phyloP scores from a whole-genome alignment of 2,113 vertebrate species.

The Silurus asotus region DNA sequence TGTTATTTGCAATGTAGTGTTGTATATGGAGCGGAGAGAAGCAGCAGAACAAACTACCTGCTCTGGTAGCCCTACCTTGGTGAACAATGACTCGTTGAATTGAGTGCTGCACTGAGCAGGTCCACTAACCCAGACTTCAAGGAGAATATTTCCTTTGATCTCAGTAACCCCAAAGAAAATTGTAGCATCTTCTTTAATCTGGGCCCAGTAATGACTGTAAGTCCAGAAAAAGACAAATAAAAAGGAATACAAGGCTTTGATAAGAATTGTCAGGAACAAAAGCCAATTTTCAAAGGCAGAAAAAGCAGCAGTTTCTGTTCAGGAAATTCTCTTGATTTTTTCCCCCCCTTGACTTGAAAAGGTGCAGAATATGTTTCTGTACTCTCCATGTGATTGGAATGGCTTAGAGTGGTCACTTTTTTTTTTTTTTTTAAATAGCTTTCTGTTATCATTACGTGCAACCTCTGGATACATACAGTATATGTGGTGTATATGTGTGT shows the following conservation, averaged over 20 bases:
- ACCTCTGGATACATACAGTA: slow-evolving; percentile 53
- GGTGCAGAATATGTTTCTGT: slow-evolving; percentile 76
- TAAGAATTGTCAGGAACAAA: slow-evolving; percentile 85
- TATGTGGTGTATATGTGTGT: slow-evolving; percentile 53
- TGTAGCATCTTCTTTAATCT: slow-evolving; percentile 84
- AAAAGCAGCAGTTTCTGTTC: slow-evolving; percentile 78
- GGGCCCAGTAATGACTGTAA: slow-evolving; percentile 83
- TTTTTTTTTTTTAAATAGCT: slow-evolving; percentile 64
- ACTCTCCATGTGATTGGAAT: slow-evolving; percentile 76
- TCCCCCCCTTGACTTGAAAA: slow-evolving; percentile 74
- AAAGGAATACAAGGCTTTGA: slow-evolving; percentile 86
- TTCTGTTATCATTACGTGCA: slow-evolving; percentile 67
- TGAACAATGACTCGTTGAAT: slow-evolving; percentile 71
- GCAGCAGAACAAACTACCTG: slow-evolving; percentile 59
- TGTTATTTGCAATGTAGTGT: slow-evolving; percentile 41
- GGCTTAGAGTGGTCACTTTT: slow-evolving; percentile 76
- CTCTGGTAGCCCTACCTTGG: slow-evolving; percentile 58
- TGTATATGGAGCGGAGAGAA: slow-evolving; percentile 37
- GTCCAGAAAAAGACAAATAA: slow-evolving; percentile 85
- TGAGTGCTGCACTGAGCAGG: slow-evolving; percentile 70
- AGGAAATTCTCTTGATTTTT: slow-evolving; percentile 70
- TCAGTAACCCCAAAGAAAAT: slow-evolving; percentile 80
- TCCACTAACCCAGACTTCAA: slow-evolving; percentile 77
- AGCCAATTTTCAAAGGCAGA: slow-evolving; percentile 82
- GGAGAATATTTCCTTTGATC: slow-evolving; percentile 84